Evolutionary conservation across 1,140 invertebrate species (phyloP).

Genomic region (Coptotermes formosanus): DNA sequence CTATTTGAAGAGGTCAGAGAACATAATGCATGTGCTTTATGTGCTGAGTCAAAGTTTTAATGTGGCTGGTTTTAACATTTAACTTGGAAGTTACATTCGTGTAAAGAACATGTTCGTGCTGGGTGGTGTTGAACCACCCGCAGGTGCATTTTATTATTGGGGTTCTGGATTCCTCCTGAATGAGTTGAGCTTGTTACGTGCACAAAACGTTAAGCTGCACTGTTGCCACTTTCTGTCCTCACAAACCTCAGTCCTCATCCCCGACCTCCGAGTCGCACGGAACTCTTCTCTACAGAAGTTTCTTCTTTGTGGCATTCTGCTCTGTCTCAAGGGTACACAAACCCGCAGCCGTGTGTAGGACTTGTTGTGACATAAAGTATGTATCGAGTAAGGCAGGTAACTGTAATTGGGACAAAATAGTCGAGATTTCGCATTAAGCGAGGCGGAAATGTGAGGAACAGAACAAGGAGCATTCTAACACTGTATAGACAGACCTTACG

Average conservation of each 20-base stretch:
- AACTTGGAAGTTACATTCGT: background rate
- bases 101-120: background rate
- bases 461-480: too few species aligned
- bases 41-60: too few species aligned
- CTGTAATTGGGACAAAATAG: too few species aligned
- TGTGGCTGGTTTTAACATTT: too few species aligned
- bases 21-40: too few species aligned
- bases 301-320: background rate
- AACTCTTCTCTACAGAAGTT: background rate
- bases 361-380: too few species aligned
- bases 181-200: background rate
- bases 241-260: background rate
- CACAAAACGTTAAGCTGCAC: background rate
- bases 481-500: too few species aligned
- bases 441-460: too few species aligned
- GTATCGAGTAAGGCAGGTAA: too few species aligned
- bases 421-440: too few species aligned
- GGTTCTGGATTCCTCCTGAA: background rate
- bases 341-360: background rate
- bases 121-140: background rate
- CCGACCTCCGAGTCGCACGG: background rate
- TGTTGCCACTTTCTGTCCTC: background rate
- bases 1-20: too few species aligned
- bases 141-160: background rate
- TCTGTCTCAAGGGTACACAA: background rate